Conservation (phyloP, 2,888 invertebrate species). For the Athripsodes cinereus region DNA sequence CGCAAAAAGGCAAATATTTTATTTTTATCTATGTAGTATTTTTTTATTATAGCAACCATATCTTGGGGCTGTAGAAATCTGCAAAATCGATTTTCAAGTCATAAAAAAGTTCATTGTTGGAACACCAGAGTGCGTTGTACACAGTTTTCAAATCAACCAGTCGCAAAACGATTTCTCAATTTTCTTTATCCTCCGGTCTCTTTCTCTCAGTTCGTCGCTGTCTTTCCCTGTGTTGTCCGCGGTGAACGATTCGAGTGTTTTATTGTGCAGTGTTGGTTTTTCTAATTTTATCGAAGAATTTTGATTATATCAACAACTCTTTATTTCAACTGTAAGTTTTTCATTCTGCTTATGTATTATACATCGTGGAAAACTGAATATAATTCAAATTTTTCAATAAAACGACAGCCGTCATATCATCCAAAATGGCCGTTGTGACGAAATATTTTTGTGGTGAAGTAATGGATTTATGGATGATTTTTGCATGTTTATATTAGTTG, state of each 20-base stretch:
- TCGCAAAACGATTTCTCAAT: background rate
- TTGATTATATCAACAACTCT: constrained; percentile 9
- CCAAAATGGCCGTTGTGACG: constrained; percentile 27
- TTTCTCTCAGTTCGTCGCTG: background rate
- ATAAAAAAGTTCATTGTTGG: no score
- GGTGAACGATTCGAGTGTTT: constrained; percentile 28
- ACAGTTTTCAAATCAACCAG: background rate
- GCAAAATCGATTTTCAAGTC: no score
- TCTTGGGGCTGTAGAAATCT: no score
- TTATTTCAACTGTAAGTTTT: constrained; percentile 14
- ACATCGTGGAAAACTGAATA: background rate
- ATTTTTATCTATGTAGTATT: no score
- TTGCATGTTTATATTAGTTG: no score
- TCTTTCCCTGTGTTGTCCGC: constrained; percentile 17
- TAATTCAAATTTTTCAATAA: background rate
- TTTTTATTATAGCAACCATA: no score
- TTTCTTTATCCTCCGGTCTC: background rate
- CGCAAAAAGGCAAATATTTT: no score
- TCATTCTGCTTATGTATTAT: background rate
- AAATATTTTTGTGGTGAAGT: constrained; percentile 22
- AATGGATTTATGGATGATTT: constrained; percentile 6
- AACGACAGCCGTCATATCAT: constrained; percentile 23
- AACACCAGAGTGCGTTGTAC: no score
- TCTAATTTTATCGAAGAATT: constrained; percentile 25
- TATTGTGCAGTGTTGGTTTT: constrained; percentile 32